A percentile compares a stretch with the other conserved stretches of the same genome.
These are phyloP conservation scores for Sialis fuliginosa DNA, from an alignment of 2,888 invertebrate genomes.

Conservation along the genomic window DNA sequence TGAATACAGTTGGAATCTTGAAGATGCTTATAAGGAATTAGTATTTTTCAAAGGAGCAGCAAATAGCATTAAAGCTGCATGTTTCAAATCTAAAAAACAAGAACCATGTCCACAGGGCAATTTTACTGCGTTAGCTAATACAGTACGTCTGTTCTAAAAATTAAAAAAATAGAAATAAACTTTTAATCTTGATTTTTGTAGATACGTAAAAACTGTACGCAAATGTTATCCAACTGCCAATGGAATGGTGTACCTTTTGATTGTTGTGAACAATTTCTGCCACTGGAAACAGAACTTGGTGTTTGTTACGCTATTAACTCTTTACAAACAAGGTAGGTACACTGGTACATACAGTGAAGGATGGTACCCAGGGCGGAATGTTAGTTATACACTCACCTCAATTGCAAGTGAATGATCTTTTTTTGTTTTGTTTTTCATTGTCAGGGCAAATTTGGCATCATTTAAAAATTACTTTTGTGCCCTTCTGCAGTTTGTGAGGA, in stretches of 20 bases:
- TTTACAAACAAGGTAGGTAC: slow-evolving; percentile 34
- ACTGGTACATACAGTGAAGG: background rate
- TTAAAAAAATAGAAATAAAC: too few species aligned
- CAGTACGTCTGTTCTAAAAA: slow-evolving; percentile 13
- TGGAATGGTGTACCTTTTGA: slow-evolving; percentile 42
- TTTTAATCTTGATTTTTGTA: slow-evolving; percentile 11
- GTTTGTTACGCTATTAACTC: slow-evolving; percentile 48
- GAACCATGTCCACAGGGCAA: background rate
- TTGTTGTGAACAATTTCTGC: slow-evolving; percentile 45
- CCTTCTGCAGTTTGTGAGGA: too few species aligned
- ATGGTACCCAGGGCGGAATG: too few species aligned
- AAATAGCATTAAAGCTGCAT: background rate
- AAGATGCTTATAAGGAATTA: background rate
- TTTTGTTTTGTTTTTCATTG: too few species aligned
- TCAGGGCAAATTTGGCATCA: too few species aligned
- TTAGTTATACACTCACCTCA: too few species aligned
- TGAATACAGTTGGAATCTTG: background rate
- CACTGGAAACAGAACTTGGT: slow-evolving; percentile 48
- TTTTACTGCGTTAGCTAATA: slow-evolving; percentile 9
- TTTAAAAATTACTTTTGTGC: too few species aligned
- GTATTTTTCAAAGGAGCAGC: slow-evolving; percentile 2
- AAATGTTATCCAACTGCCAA: slow-evolving; percentile 35
- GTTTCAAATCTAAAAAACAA: background rate
- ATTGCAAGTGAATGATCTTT: too few species aligned
- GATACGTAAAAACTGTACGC: slow-evolving; percentile 38